Evolutionary conservation across 1,140 invertebrate species (phyloP).

Genomic region (Archegozetes longisetosus): DNA sequence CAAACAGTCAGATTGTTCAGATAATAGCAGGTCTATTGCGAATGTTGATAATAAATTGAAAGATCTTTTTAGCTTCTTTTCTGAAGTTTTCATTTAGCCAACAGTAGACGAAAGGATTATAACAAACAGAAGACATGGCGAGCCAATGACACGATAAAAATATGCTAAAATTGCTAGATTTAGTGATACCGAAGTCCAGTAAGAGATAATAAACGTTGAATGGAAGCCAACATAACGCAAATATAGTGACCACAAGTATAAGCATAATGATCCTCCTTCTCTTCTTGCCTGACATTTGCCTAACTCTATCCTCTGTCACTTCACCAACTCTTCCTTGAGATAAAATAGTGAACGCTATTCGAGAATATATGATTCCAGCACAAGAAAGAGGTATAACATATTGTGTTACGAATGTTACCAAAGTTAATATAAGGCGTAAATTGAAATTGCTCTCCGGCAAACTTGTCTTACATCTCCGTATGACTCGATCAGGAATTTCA

Average conservation of each 20-base stretch:
- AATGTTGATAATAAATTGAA: neutral
- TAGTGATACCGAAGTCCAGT: conserved; percentile 15
- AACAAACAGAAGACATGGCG: conserved; percentile 77
- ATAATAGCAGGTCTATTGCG: neutral
- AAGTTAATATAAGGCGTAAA: conserved; percentile 29
- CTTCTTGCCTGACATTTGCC: conserved; percentile 24
- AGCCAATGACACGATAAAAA: conserved; percentile 64
- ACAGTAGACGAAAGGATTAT: conserved; percentile 9
- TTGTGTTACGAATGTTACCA: conserved; percentile 34
- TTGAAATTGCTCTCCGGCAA: conserved; percentile 25
- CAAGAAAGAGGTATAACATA: conserved; percentile 37
- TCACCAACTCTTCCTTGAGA: conserved; percentile 11
- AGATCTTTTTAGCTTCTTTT: conserved; percentile 23
- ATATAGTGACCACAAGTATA: conserved; percentile 31
- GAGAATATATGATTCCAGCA: conserved; percentile 30
- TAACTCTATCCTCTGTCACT: conserved; percentile 25
- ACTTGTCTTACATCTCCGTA: conserved; percentile 8
- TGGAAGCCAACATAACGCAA: conserved; percentile 34
- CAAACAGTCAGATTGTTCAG: too few species aligned
- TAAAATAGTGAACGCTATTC: conserved; percentile 28
- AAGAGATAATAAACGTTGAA: conserved; percentile 27
- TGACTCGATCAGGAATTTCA: neutral
- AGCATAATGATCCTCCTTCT: conserved; percentile 37
- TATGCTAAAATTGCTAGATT: neutral
- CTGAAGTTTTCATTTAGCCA: conserved; percentile 23